A percentile compares a stretch with the other conserved stretches of the same genome.
These are phyloP conservation scores for Trisateles emortualis DNA, from an alignment of 2,888 invertebrate species.

Conservation along the genomic window DNA sequence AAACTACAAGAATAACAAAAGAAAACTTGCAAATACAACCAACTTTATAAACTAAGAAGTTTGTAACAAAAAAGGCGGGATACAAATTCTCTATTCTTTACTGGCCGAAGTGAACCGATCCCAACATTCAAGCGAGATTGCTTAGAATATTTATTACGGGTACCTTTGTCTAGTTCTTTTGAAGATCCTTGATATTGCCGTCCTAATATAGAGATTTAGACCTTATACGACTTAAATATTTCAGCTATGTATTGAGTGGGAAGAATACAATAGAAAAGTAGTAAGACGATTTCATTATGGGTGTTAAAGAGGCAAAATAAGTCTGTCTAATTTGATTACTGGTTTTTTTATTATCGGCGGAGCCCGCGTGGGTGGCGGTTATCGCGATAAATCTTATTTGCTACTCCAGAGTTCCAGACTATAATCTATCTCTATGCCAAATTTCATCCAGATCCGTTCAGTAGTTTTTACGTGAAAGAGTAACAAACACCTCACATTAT, in stretches of 20 bases:
- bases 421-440: no score
- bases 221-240: conserved; percentile 16
- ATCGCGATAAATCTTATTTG: no score
- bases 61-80: conserved; percentile 3
- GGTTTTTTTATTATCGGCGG: no score
- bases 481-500: no score
- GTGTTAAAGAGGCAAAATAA: no score
- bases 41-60: not conserved
- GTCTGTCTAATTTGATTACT: no score
- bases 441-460: no score
- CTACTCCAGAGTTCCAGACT: no score
- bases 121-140: conserved; percentile 38
- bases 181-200: conserved; percentile 40
- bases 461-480: no score
- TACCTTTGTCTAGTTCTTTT: conserved; percentile 41
- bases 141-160: conserved; percentile 43
- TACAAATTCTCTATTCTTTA: conserved; percentile 19
- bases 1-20: not conserved
- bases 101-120: conserved; percentile 7
- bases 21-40: conserved; percentile 10
- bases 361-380: no score
- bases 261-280: not conserved
- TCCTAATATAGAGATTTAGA: conserved; percentile 41
- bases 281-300: not conserved
- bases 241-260: conserved; percentile 11